Evolutionary conservation across 2,888 invertebrate species (phyloP).

Genomic region (Nezara viridula): DNA sequence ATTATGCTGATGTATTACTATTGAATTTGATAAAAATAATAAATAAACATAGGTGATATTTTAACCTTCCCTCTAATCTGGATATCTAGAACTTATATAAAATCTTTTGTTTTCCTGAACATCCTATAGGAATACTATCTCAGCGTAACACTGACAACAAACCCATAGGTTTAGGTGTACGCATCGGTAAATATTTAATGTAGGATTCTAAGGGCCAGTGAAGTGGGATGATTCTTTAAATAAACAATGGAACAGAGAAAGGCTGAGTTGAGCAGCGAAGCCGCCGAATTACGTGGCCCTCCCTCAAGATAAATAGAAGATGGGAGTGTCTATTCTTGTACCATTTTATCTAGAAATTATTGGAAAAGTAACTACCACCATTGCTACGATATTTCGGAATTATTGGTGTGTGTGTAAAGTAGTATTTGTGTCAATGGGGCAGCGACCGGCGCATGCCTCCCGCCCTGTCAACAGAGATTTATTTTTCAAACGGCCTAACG

Average conservation of each 20-base stretch:
- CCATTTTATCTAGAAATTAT: background rate
- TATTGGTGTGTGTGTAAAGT: background rate
- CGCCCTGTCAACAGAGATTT: slow-evolving; percentile 21
- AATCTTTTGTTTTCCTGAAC: background rate
- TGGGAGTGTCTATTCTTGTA: background rate
- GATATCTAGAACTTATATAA: background rate
- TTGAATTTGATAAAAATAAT: too few relatives aligned
- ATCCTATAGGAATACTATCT: background rate
- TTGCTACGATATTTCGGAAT: background rate
- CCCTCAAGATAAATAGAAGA: background rate
- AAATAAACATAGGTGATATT: too few relatives aligned
- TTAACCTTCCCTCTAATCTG: background rate
- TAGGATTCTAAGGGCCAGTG: background rate
- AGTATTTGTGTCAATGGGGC: slow-evolving; percentile 36
- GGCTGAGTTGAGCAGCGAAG: background rate
- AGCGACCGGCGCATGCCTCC: slow-evolving; percentile 9
- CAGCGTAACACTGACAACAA: background rate
- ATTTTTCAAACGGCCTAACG: slow-evolving; percentile 39
- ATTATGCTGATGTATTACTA: too few relatives aligned
- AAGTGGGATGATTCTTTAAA: slow-evolving; percentile 26
- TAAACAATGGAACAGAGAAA: slow-evolving; percentile 9
- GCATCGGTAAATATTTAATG: background rate
- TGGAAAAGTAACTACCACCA: background rate
- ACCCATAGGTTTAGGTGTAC: background rate
- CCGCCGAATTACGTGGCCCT: background rate